A percentile compares a stretch with the other conserved stretches of the same genome.
Evolutionary conservation across 2,113 vertebrate genomes (phyloP).

Genomic region (Poeciliopsis prolifica): DNA sequence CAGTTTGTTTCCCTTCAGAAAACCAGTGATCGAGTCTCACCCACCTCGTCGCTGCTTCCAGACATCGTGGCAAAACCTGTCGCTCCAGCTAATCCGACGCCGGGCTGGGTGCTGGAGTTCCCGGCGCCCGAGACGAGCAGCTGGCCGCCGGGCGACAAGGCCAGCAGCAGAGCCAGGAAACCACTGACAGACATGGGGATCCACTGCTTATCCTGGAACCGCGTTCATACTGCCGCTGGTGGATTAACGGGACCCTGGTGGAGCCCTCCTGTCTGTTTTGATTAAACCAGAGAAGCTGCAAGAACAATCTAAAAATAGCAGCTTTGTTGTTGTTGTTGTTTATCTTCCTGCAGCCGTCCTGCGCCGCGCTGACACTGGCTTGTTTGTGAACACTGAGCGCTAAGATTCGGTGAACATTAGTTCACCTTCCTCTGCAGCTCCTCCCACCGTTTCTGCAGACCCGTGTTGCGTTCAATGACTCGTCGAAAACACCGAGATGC

Average conservation of each 20-base stretch:
- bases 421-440: conserved; percentile 14
- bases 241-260: not conserved
- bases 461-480: conserved; percentile 40
- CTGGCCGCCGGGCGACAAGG: not conserved
- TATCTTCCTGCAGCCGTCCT: not conserved
- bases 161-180: conserved; percentile 18
- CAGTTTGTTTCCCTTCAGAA: not conserved
- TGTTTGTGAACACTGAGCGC: not conserved
- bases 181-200: conserved; percentile 12
- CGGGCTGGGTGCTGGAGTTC: not conserved
- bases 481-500: not conserved
- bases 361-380: accelerated
- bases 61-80: conserved; percentile 11
- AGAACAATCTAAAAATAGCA: not conserved
- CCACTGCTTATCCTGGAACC: conserved; percentile 44
- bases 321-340: not conserved
- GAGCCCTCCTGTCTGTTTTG: not conserved
- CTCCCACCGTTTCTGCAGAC: conserved; percentile 40
- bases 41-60: conserved; percentile 59
- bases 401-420: not conserved
- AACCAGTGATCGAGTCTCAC: conserved; percentile 13
- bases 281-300: not conserved
- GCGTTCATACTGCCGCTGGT: conserved; percentile 40
- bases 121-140: conserved; percentile 8
- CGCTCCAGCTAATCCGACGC: not conserved